Evolutionary conservation across 2,113 vertebrate species (phyloP), one percentile per base, ranked within the genome.

Genomic region (Eubucco bourcierii): DNA sequence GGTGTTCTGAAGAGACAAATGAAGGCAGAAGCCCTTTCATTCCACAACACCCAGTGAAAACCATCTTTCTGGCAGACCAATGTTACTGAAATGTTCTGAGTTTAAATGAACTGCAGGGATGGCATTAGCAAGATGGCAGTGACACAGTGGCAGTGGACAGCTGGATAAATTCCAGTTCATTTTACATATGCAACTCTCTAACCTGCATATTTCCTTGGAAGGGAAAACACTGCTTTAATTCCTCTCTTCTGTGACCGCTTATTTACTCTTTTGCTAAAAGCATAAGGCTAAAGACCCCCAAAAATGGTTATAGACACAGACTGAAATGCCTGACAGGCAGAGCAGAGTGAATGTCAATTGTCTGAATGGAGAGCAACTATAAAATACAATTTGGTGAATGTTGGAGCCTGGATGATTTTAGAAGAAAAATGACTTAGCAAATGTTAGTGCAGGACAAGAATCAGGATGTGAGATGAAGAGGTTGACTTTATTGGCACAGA

Each of bases 81-180:
- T 58, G 63, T 89, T 41, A 37, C 13, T 65, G 34, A 68, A 73
- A 50, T 41, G 68, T 41, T 68, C 28, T 0, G 6, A 60, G 16
- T 63, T 74, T 73, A 91, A 97, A 95, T 90, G 33, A 94, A 86
- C 28, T 73, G 33, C 70, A 65, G 39, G 29, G 64, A 34, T 50
- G 47, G 73, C 46, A 71, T 87, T 71, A 91, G 63, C 53, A 96
- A 61, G 77, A 94, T 89, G 64, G 77, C 50, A 90, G 27, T 75
- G 92, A 94, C 75, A 96, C 47, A 66, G 83, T 55, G 81, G 88
- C 81, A 93, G 76, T 70, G 60, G 47, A 80, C 80, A 75, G 55
- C 25, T 80, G 75, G 73, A 80, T 86, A 81, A 79, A 90, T 70
- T 88, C 19, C 66, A 73, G 71, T 61, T 84, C 65, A 31, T 88